Base-by-base conservation (phyloP, 2,888 invertebrate genomes). In the Onchidella celtica region DNA sequence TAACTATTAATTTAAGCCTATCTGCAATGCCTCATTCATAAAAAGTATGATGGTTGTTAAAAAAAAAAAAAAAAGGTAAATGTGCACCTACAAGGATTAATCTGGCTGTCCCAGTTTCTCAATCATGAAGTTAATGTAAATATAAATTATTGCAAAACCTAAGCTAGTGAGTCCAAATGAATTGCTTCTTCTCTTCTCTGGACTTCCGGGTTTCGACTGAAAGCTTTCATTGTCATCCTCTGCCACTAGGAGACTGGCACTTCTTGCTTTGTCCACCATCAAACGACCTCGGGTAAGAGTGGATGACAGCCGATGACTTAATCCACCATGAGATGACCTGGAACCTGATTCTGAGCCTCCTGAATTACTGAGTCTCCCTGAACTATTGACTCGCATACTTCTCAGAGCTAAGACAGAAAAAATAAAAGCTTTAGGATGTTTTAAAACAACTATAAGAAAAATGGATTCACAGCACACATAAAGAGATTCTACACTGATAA, bases 261-360 rank as follows among this genome's bases (percentile, higher is more conserved):
- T 83, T 36, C 59, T 65, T 21, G 82, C 84, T 65, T 74, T 68
- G 68, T 70, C 79, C 70, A 85, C 82, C 85, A 84, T 84, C 73
- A 84, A 27, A 40, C 79, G 66, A 0, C 85, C 85, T 17, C 85
- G 83, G n/a, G 74, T 66, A 59, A 85, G 79, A n/a, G 66, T 73
- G 11, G 79, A 79, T 0, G 74, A 79, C n/a, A 47, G 32, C 0
- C 14, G 57, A 24, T 29, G 47, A 14, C 36, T 34, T 0, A 70
- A 27, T 27, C 40, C 17, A 38, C 32, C 47, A n/a, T 63, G 34
- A 11, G 72, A 70, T 24, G 72, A 70, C 40, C 61, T 66, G 27
- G 73, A 73, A 55, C 59, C 55, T 47, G 55, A 65, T 38, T 80
- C 80, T 3, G 81, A 81, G 1, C n/a, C 81, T 68, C 75, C 81